Base-by-base conservation (phyloP, 2,797 vertebrate genomes). In the Sebastes nivosus region DNA sequence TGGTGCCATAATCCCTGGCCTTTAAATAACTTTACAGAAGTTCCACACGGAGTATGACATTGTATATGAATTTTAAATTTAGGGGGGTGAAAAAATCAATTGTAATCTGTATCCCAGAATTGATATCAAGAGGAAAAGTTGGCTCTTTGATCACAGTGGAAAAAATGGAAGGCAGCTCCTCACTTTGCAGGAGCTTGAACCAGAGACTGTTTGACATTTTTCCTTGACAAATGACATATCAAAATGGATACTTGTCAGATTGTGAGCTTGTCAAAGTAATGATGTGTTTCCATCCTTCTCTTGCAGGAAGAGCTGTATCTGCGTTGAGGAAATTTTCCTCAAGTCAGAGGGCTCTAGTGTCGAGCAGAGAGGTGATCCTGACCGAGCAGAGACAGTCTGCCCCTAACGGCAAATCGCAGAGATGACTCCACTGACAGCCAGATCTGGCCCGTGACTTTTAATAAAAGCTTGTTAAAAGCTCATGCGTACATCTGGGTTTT, bases 301-400 rank as follows among this genome's bases (percentile, higher is more conserved):
- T 66, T 81, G 36, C 85, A 96, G 95, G 84, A 82, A 92, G 93
- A 84, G 78, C 80, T 22, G 42, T 59, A 67, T 29, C 70, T 65
- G 42, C 75, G 16, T 12, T 3, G 1, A 67, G n/a, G 8, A 77
- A 67, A 0, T 22, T n/a, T 27, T 29, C 79, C 59, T 72, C 73
- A 5, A 67, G 61, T 71, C 85, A 36, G 10, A 65, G 7, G 10
- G n/a, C 73, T 18, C n/a, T 95, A 0, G 93, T 96, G 34, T 95
- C 95, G 0, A 95, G 95, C 24, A 71, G 89, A 4, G 70, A 89
- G 67, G 85, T 96, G 75, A 87, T 94, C 65, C 50, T 96, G 52
- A 78, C 69, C 0, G 18, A 75, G 4, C n/a, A 18, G 20, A 66
- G 1, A 27, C 1, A 0, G 1, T 55, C 38, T 38, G 27, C 38